Conservation (phyloP, 2,888 invertebrate species). For the Thecophora atra region DNA sequence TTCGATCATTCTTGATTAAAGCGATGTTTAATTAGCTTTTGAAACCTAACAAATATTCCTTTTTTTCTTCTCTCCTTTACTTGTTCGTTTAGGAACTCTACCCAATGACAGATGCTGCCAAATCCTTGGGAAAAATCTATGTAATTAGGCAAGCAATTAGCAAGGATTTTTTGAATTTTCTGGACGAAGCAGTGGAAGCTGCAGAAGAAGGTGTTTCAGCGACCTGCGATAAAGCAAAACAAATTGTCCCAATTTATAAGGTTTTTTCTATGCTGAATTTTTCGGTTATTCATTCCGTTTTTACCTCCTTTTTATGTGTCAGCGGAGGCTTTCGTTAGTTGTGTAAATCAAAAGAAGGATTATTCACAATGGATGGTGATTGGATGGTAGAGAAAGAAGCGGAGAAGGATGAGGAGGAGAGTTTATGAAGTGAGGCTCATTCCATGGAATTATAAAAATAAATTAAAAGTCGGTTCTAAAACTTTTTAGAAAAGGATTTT, state of each 20-base stretch:
- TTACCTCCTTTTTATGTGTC: background rate
- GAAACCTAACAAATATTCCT: no score
- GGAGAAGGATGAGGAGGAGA: no score
- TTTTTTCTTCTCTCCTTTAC: no score
- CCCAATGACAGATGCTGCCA: conserved; percentile 52
- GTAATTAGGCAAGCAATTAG: conserved; percentile 60
- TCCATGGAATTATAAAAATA: no score
- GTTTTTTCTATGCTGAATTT: conserved; percentile 5
- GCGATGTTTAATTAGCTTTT: no score
- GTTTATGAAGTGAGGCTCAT: no score
- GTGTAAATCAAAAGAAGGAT: no score
- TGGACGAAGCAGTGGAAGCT: background rate
- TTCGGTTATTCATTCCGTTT: background rate
- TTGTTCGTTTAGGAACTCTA: background rate
- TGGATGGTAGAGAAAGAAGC: no score
- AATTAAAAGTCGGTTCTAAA: no score
- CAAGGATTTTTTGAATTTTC: conserved; percentile 45
- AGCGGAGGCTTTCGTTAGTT: conserved; percentile 6
- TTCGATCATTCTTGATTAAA: no score
- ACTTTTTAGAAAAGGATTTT: no score
- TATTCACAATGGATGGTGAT: no score
- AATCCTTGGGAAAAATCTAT: conserved; percentile 53
- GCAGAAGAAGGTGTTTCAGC: background rate
- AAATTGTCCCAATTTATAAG: conserved; percentile 27
- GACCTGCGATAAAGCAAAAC: conserved; percentile 30